A percentile compares a stretch with the other conserved stretches of the same genome.
These are phyloP conservation scores for Patiria miniata DNA, from an alignment of 35 echinoderm and acorn worm species.

Conservation along the genomic window DNA sequence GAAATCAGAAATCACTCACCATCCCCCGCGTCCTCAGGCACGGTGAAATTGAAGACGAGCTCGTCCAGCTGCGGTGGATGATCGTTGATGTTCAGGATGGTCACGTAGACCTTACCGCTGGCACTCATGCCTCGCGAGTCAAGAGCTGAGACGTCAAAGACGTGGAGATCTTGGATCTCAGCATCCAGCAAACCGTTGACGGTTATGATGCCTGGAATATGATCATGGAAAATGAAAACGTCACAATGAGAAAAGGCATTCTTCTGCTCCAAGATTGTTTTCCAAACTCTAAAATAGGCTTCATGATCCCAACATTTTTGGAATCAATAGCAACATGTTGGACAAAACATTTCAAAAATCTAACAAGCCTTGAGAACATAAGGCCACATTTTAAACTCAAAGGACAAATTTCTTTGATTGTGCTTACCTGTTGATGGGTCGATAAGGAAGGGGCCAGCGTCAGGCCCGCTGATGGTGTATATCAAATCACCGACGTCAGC, in stretches of 20 bases:
- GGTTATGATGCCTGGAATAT: conserved; percentile 31
- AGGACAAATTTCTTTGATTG: not conserved
- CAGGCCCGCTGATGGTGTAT: conserved; percentile 59
- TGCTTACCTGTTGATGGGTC: conserved; percentile 59
- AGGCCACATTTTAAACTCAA: no score
- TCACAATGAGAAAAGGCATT: no score
- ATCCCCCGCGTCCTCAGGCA: conserved; percentile 65
- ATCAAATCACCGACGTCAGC: conserved; percentile 42
- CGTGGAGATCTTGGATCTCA: conserved; percentile 53
- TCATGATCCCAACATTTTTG: not conserved
- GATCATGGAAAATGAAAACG: no score
- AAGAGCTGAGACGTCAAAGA: conserved; percentile 62
- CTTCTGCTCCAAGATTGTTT: no score
- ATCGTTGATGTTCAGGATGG: conserved; percentile 81
- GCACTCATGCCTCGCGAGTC: conserved; percentile 62
- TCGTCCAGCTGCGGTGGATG: conserved; percentile 59
- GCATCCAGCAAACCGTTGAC: conserved; percentile 47
- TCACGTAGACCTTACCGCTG: conserved; percentile 49
- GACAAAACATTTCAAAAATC: not conserved
- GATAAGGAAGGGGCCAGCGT: conserved; percentile 66
- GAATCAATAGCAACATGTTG: not conserved
- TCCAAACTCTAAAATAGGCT: no score
- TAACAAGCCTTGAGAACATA: no score
- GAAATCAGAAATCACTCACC: conserved; percentile 10
- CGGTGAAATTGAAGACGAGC: conserved; percentile 71